Base-by-base conservation (phyloP, 1,140 invertebrate species). In the Nephila pilipes region DNA sequence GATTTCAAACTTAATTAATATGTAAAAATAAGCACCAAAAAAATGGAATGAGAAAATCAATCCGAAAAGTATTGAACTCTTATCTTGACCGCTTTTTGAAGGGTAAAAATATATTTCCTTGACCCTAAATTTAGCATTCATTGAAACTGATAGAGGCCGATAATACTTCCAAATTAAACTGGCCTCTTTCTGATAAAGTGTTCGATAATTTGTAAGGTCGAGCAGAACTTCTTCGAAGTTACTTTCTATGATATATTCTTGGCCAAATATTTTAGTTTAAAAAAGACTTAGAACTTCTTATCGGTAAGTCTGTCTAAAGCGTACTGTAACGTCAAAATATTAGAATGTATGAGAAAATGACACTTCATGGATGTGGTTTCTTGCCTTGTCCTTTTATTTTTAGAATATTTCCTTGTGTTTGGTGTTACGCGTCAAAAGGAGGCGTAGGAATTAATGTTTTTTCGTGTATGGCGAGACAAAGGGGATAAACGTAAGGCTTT, bases 261-360 rank as follows among this genome's bases (percentile, higher is more conserved):
- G 18, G 29, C 12, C 69, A 75, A 75, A 29, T 46, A 46, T 46
- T 46, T 46, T 46, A 46, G 12, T 0, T 4, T 46, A 10, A 46
- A 6, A 32, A 18, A 75, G 69, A 75, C 32, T 25, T 14, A 69
- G 29, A 25, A 25, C 63, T 69, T 25, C 25, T 75, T 75, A 75
- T 75, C 69, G 29, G 29, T 14, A 18, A 5, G 69, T 32, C 16
- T 2, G 18, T 36, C 12, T 32, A 36, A 75, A 75, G 12, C 25
- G 4, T 18, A 54, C 80, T 5, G 46, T 8, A 3, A 83, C 80
- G 29, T n/a, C n/a, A n/a, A 54, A 55, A 83, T n/a, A 54, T n/a
- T 36, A 29, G 18, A 38, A 75, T 89, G 79, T 89, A 57, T 89
- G 87, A 79, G 87, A 89, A 89, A 79, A 89, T 89, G 87, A 89